These are phyloP conservation scores for Polypedilum vanderplanki DNA, from an alignment of 1,140 invertebrate species.

Conservation along the genomic window DNA sequence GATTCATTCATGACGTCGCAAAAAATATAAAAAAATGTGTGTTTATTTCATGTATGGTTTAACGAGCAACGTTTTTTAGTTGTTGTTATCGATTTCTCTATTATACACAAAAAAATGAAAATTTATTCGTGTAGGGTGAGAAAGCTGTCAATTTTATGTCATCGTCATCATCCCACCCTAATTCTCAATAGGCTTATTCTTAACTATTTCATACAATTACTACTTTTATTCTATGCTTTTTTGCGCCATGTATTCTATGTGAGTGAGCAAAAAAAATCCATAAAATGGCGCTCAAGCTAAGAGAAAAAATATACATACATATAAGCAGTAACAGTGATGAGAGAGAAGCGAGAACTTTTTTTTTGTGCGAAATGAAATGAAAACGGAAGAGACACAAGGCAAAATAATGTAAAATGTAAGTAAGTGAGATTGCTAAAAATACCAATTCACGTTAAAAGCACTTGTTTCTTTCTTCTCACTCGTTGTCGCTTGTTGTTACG, in stretches of 20 bases:
- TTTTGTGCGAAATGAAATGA: conserved; percentile 9
- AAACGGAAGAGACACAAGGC: not conserved
- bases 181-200: too few species aligned
- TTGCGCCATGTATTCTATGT: not conserved
- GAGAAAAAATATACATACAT: conserved; percentile 18
- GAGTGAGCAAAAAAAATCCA: conserved; percentile 22
- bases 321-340: conserved; percentile 10
- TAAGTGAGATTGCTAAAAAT: conserved; percentile 6
- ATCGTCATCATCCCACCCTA: too few species aligned
- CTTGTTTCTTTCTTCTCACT: not conserved
- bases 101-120: too few species aligned
- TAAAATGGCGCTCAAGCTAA: conserved; percentile 22
- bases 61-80: too few species aligned
- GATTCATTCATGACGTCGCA: conserved; percentile 16
- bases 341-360: conserved; percentile 16
- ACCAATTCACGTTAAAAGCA: conserved; percentile 23
- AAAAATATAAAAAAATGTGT: not conserved
- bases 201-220: too few species aligned
- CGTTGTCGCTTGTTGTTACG: not conserved
- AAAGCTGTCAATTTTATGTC: too few species aligned
- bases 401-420: not conserved
- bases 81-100: too few species aligned
- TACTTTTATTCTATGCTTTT: too few species aligned
- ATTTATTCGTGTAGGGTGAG: too few species aligned
- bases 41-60: not conserved